Evolutionary conservation across 1,140 invertebrate species (phyloP), one percentile per base, ranked within the genome.

Genomic region (Bilobella aurantiaca): DNA sequence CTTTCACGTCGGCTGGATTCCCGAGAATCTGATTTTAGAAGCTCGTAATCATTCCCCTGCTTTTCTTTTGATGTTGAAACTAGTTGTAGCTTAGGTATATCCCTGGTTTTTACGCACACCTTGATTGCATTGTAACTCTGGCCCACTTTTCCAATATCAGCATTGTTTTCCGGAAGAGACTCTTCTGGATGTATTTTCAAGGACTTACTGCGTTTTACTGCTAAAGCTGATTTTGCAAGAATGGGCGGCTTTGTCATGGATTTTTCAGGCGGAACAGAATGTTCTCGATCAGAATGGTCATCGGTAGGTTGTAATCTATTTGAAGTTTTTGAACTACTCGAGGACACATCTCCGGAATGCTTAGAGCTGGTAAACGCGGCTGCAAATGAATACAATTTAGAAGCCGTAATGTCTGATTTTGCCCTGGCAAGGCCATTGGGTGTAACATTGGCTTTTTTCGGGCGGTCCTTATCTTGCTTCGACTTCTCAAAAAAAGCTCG

Each of bases 401-500:
- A 66, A 23, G 59, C 66, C 25, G 66, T 73, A 2, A 69, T 69
- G 63, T 64, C 72, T 27, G 63, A 68, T 61, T 67, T 74, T 14
- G 68, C 73, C 62, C 69, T 65, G 62, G 53, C 73, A 62, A 71
- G 69, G 56, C 57, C 64, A 60, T 47, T 64, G 60, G 58, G 23
- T 3, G 30, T 28, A 0, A 67, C 67, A 59, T 66, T 72, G 31
- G 68, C 37, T 53, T 61, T 63, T 58, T 70, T 60, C 59, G 65
- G 69, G 47, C 66, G 53, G 25, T 64, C 67, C 64, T 72, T 70
- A 8, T 74, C 65, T 31, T 65, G 64, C 63, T 72, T 70, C 21
- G 49, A 30, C 23, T 74, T 75, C 70, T 81, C 80, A 75, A 81
- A 81, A n/a, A 81, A 69, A 21, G 79, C 76, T 69, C 77, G 78